Base-by-base conservation (phyloP, 2,113 vertebrate genomes). In the Nycticryphes semicollaris region DNA sequence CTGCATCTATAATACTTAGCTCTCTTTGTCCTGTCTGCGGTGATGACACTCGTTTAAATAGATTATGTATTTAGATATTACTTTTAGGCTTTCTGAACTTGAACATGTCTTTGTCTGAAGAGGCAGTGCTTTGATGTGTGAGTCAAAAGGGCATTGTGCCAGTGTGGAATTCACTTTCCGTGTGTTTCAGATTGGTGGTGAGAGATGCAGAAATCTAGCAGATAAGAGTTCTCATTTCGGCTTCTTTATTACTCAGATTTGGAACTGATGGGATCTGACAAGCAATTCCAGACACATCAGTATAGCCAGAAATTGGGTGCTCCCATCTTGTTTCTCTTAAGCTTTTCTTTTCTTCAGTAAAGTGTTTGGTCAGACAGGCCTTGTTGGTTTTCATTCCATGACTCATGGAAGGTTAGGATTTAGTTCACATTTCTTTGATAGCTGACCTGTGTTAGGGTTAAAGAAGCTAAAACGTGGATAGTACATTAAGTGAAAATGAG, bases 281-380 rank as follows among this genome's bases (percentile, higher is more conserved):
- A 28, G 59, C 84, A 88, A 77, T 87, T n/a, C 62, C 63, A 85
- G 81, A 77, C 41, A 74, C 67, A 35, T 91, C 70, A 69, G 21
- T 85, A 41, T 53, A 76, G 57, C 35, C 87, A 91, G 74, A 91
- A 92, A 79, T 37, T 53, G 64, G 39, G 33, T n/a, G 37, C 7
- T 87, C 35, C 69, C 22, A 60, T 41, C 47, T 73, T 74, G 47
- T 80, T 95, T 89, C 59, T 80, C 37, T 76, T 51, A 75, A 84
- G 48, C 33, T 84, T 87, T 82, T 35, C 4, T 75, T 94, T 84
- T 63, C 47, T 96, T 92, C 66, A 41, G 5, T 31, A 7, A 87
- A 95, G 33, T 41, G 23, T 77, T 91, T n/a, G 53, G 35, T 90
- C 47, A 86, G 90, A 85, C 85, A 90, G 75, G 82, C 85, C 84